Conservation (phyloP, 2,797 vertebrate genomes). For the Paguma larvata region DNA sequence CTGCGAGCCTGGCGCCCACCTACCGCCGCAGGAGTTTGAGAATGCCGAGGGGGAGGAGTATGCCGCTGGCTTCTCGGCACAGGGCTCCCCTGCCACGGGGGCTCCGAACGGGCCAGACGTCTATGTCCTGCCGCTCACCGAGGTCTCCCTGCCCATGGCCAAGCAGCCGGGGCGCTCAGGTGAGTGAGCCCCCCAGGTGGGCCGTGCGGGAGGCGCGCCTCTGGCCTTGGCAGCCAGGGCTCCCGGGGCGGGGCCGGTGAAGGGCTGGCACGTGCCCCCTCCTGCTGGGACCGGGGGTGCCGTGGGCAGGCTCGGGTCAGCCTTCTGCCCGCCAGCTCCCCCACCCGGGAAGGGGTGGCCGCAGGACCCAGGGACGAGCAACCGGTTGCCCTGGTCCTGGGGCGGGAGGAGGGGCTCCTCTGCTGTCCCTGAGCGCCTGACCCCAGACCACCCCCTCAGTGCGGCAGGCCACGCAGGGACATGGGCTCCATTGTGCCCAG, state of each 20-base stretch:
- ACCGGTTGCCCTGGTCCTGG: not conserved
- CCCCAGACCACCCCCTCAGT: not conserved
- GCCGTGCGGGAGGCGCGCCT: not conserved
- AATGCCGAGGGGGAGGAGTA: slow-evolving; percentile 96
- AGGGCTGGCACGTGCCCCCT: accelerated
- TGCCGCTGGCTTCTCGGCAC: slow-evolving; percentile 91
- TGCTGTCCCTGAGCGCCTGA: not conserved
- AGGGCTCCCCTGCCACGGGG: slow-evolving; percentile 92
- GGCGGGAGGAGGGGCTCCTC: not conserved
- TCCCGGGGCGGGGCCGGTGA: not conserved
- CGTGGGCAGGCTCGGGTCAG: not conserved
- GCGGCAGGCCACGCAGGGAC: not conserved
- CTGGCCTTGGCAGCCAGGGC: not conserved
- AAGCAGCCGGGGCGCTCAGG: slow-evolving; percentile 95
- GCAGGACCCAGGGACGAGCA: accelerated
- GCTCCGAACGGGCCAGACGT: slow-evolving; percentile 94
- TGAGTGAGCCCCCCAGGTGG: slow-evolving; percentile 81
- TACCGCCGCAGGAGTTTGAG: slow-evolving; percentile 94
- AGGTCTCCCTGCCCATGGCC: slow-evolving; percentile 95
- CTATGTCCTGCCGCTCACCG: slow-evolving; percentile 96
- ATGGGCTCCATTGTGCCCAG: not conserved
- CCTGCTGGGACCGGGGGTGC: not conserved
- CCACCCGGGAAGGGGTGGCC: accelerated
- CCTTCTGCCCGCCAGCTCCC: too few relatives aligned
- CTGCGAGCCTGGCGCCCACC: not conserved